These are phyloP conservation scores for Leptocoma aspasia DNA, from an alignment of 2,113 vertebrate genomes.

Conservation along the genomic window DNA sequence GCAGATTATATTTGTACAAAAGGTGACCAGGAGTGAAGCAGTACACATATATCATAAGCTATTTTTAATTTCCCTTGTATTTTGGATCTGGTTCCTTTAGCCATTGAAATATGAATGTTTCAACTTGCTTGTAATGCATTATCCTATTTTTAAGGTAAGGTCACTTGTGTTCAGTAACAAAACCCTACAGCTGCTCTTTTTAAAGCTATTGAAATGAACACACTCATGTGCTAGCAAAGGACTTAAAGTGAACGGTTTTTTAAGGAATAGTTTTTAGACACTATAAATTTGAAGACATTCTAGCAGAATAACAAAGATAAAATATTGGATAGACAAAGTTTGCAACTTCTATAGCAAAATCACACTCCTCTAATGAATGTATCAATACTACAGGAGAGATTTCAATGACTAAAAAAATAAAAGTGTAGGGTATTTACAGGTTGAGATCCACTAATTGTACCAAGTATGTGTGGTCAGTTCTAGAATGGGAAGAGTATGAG, in stretches of 20 bases:
- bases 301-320: background rate
- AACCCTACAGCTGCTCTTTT: background rate
- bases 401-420: background rate
- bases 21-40: background rate
- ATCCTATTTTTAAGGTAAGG: background rate
- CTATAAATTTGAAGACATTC: background rate
- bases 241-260: background rate
- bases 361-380: background rate
- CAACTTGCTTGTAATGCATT: background rate
- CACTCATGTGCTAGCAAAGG: background rate
- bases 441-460: background rate
- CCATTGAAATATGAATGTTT: background rate
- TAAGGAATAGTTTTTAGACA: background rate
- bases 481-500: background rate
- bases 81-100: background rate
- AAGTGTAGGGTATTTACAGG: background rate
- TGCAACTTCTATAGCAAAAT: background rate
- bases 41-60: background rate
- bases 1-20: slow-evolving; percentile 16
- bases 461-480: background rate
- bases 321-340: background rate
- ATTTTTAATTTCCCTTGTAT: background rate
- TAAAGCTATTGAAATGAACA: background rate
- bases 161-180: background rate
- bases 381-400: background rate